Conservation (phyloP, 1,140 invertebrate genomes). For the Fopius arisanus region DNA sequence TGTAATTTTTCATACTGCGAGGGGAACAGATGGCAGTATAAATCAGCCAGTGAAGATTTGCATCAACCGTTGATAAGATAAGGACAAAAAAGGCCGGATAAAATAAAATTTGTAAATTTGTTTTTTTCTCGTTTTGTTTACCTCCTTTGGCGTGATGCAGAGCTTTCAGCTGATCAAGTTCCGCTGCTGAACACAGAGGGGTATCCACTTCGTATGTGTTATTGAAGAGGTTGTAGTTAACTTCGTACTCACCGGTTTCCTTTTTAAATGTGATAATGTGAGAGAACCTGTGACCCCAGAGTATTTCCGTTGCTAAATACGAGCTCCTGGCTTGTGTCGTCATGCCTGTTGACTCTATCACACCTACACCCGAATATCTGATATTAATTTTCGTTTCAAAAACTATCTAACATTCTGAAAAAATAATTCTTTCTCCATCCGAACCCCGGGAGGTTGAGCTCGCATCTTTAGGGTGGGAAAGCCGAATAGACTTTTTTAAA, state of each 20-base stretch:
- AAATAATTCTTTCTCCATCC: too few relatives aligned
- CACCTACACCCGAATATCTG: slow-evolving; percentile 15
- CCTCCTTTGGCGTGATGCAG: slow-evolving; percentile 51
- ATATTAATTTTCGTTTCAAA: not conserved
- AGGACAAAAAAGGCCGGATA: not conserved
- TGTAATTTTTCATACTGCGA: not conserved
- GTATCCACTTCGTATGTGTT: slow-evolving; percentile 91
- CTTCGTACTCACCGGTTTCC: slow-evolving; percentile 89
- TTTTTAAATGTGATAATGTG: slow-evolving; percentile 90
- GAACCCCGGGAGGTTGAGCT: too few relatives aligned
- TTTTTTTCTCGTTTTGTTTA: slow-evolving; percentile 28
- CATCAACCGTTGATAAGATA: slow-evolving; percentile 19
- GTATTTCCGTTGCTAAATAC: slow-evolving; percentile 90
- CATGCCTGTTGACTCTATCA: slow-evolving; percentile 88
- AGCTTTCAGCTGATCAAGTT: slow-evolving; percentile 45
- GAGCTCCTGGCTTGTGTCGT: slow-evolving; percentile 89
- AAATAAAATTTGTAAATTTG: not conserved
- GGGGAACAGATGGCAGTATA: slow-evolving; percentile 26
- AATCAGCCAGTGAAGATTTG: not conserved
- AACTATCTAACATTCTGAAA: too few relatives aligned
- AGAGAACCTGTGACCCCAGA: slow-evolving; percentile 94
- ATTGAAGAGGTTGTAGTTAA: slow-evolving; percentile 95
- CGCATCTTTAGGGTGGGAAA: too few relatives aligned
- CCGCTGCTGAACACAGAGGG: slow-evolving; percentile 78
- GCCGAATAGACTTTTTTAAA: too few relatives aligned